Base-by-base conservation (phyloP, 2,888 invertebrate genomes). In the Acanthoscelides obtectus region DNA sequence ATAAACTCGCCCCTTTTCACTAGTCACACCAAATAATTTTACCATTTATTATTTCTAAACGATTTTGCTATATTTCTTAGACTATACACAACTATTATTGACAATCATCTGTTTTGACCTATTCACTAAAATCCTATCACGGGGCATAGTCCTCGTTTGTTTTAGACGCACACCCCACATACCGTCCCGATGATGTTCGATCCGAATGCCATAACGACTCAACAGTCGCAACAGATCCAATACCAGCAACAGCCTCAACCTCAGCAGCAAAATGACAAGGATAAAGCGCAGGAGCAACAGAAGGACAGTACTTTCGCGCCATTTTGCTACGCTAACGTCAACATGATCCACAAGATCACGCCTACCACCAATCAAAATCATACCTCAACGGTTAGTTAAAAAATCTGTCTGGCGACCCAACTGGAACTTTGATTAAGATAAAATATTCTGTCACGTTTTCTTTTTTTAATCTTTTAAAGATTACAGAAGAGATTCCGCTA, bases 251-350 rank as follows among this genome's bases (percentile, higher is more conserved):
- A 84, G 74, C 84, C 85, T 73, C 83, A 83, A 67, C 84, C 84
- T 73, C 84, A 84, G 73, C 83, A 81, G 67, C 78, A 74, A 8
- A 78, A 77, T 25, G 81, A 82, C 67, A 78, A 80, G 68, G 82
- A 83, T 64, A 83, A 85, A 72, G 82, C 84, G 73, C 82, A 83
- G 71, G 79, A 79, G 20, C 82, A 83, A 25, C 76, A 78, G 3
- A 82, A 83, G 71, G 83, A 84, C 69, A 83, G 83, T 25, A 91
- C 91, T 70, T 91, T 90, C 79, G 91, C 91, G 65, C 91, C 92
- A 76, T 92, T 92, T 84, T 92, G 92, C 80, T 92, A 92, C 79
- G 85, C 85, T 66, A 90, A 90, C 83, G 90, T 91, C 17, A 91
- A 90, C 80, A 90, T 90, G 90, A 89, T 91, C 76, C 90, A 90